Evolutionary conservation across 2,113 vertebrate species (phyloP).

Genomic region (Ailuropoda melanoleuca): DNA sequence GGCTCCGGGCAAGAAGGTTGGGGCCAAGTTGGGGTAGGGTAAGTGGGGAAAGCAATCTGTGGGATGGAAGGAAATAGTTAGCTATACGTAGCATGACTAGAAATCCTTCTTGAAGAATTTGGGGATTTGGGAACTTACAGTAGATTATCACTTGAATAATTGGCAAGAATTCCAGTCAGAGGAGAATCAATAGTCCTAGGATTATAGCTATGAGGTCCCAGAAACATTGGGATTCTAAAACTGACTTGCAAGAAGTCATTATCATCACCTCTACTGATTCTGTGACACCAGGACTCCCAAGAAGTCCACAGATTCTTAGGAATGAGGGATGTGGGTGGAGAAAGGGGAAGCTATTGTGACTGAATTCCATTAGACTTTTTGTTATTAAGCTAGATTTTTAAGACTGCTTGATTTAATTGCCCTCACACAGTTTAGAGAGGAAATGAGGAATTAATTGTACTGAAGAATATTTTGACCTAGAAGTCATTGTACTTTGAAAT

Average conservation of each 20-base stretch:
- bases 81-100: not conserved
- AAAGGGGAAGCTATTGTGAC: not conserved
- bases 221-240: not conserved
- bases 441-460: not conserved
- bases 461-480: not conserved
- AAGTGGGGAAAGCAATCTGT: not conserved
- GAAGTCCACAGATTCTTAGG: not conserved
- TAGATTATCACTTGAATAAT: not conserved
- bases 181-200: not conserved
- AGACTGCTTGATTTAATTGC: not conserved
- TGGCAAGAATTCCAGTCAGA: not conserved
- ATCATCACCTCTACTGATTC: not conserved
- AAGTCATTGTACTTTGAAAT: not conserved
- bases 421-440: not conserved
- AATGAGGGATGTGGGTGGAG: not conserved
- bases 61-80: not conserved
- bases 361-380: not conserved
- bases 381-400: not conserved
- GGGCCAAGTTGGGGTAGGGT: rapidly evolving
- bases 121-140: not conserved
- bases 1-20: not conserved
- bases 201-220: not conserved
- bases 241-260: not conserved
- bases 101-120: not conserved
- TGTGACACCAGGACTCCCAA: not conserved